These are phyloP conservation scores for Stenoptilia bipunctidactyla DNA, from an alignment of 2,888 invertebrate genomes.

Conservation along the genomic window DNA sequence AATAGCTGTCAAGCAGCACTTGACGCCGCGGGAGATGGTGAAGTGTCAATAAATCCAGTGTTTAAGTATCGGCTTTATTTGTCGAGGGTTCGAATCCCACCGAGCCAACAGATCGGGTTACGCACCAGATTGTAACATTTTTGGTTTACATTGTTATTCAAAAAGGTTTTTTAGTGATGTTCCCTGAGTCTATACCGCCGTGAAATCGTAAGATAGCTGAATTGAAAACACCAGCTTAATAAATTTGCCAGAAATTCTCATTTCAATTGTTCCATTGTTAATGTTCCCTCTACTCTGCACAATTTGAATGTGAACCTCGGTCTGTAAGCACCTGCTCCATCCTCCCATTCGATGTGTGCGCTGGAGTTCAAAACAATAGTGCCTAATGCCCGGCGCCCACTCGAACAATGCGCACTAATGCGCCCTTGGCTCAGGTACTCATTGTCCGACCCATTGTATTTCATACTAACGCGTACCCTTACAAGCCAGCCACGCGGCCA, in stretches of 20 bases:
- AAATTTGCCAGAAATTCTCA: neutral
- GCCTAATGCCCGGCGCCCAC: conserved; percentile 4
- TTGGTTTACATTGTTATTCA: too few relatives aligned
- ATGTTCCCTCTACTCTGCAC: neutral
- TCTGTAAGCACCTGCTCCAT: neutral
- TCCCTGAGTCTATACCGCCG: too few relatives aligned
- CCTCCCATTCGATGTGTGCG: conserved; percentile 1
- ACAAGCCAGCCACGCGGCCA: neutral
- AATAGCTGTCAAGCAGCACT: neutral
- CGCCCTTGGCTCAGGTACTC: conserved; percentile 2
- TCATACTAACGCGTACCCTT: neutral
- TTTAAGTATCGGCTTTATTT: too few relatives aligned
- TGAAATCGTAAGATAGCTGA: too few relatives aligned
- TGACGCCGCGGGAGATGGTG: neutral
- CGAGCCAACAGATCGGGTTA: too few relatives aligned
- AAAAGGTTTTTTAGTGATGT: too few relatives aligned
- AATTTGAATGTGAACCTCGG: neutral
- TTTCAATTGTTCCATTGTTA: neutral
- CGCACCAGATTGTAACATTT: too few relatives aligned
- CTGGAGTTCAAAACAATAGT: conserved; percentile 5
- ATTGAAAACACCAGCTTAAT: too few relatives aligned
- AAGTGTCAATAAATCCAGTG: neutral
- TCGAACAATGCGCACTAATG: conserved; percentile 6
- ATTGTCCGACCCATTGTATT: neutral
- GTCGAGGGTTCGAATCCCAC: too few relatives aligned